Conservation (phyloP, 2,113 vertebrate genomes). For the Corythornis madagascariensis region DNA sequence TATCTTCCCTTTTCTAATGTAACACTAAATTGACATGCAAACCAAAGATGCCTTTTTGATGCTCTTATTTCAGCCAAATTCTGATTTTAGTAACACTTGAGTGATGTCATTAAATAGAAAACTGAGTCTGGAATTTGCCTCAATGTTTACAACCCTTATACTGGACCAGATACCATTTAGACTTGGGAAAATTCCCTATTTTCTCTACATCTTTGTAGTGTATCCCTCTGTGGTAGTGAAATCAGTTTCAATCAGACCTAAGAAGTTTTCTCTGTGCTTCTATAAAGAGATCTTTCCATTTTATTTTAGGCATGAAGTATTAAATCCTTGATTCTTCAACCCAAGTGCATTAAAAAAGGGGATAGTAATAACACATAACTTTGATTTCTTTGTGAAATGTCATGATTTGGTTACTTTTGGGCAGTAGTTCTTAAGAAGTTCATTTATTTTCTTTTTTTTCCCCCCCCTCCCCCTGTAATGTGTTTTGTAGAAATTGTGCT, state of each 20-base stretch:
- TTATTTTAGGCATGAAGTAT: neutral
- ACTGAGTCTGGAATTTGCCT: neutral
- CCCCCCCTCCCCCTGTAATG: neutral
- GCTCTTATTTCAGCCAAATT: neutral
- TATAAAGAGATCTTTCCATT: neutral
- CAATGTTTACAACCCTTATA: neutral
- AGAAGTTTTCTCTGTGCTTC: neutral
- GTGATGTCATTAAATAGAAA: neutral
- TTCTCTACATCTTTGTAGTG: neutral
- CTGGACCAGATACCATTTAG: neutral
- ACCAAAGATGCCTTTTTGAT: neutral
- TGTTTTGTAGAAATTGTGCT: slow-evolving; percentile 70
- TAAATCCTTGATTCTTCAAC: slow-evolving; percentile 3
- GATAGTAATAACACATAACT: slow-evolving; percentile 74
- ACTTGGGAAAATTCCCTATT: neutral
- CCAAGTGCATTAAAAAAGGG: slow-evolving; percentile 82
- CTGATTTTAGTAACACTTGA: neutral
- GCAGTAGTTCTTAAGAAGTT: slow-evolving; percentile 50
- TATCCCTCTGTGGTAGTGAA: neutral
- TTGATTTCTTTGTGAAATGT: slow-evolving; percentile 74
- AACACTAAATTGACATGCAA: slow-evolving; percentile 37
- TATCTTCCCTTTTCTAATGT: slow-evolving; percentile 85
- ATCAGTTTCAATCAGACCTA: neutral
- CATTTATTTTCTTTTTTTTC: neutral
- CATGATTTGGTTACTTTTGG: slow-evolving; percentile 70